phyloP scores from a whole-genome alignment of 1,140 invertebrate genomes.

The Tetragnatha versicolor region DNA sequence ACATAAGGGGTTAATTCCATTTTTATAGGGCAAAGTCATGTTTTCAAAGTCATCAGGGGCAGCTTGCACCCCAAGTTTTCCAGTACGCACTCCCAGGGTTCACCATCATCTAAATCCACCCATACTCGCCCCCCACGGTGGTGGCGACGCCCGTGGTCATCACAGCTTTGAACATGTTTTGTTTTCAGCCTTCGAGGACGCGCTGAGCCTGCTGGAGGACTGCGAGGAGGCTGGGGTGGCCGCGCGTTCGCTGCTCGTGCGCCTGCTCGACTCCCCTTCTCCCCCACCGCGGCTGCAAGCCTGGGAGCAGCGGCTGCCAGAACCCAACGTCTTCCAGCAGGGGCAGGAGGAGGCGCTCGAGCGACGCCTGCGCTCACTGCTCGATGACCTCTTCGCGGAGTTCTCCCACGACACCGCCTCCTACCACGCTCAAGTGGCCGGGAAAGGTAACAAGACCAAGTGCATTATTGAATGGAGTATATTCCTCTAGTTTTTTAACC shows the following conservation, averaged over 20 bases:
- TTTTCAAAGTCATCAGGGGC: too few relatives aligned
- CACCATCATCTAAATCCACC: too few relatives aligned
- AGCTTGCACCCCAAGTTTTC: too few relatives aligned
- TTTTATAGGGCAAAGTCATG: too few relatives aligned
- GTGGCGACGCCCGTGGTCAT: too few relatives aligned
- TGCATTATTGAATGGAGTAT: neutral
- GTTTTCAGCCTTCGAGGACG: conserved; percentile 24
- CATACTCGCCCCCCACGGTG: too few relatives aligned
- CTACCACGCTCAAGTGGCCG: neutral
- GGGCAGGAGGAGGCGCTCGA: conserved; percentile 65
- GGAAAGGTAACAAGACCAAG: neutral
- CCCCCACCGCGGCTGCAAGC: neutral
- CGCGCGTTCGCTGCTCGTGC: neutral
- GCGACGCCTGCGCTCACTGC: too few relatives aligned
- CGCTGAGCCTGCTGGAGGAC: neutral
- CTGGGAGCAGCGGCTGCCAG: neutral
- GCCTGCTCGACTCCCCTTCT: neutral
- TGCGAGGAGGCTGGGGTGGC: neutral
- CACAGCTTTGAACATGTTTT: too few relatives aligned
- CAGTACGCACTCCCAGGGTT: too few relatives aligned
- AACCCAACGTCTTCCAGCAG: neutral
- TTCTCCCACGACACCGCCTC: conserved; percentile 9
- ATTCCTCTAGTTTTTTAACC: too few relatives aligned
- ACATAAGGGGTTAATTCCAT: too few relatives aligned
- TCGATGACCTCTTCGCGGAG: too few relatives aligned